Base-by-base conservation (phyloP, 2,888 invertebrate species). In the Altica lythri region DNA sequence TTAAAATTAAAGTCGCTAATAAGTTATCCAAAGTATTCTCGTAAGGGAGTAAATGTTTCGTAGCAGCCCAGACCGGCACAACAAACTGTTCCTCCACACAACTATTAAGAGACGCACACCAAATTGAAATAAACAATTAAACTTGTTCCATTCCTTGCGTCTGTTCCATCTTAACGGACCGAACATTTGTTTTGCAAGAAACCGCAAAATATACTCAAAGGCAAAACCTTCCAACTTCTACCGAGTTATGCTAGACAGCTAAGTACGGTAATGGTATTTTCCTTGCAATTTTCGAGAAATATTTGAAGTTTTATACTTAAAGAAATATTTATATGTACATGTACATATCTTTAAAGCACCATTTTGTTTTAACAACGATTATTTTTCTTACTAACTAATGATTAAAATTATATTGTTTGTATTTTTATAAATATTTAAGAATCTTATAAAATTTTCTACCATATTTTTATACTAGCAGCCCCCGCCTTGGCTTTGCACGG, bases 81-180 rank as follows among this genome's bases (percentile, higher is more conserved):
- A 67, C 68, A 68, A 67, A 63, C 64, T 64, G 62, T 64, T 65
- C 65, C 61, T 12, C 40, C 49, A 32, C 49, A 63, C 61, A 65
- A 69, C 69, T 68, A 68, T 69, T 68, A 69, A 66, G 67, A 65
- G 66, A 68, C 67, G 66, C 63, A 60, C 52, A 60, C 67, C 55
- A 68, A 68, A 68, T 69, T 69, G 69, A 67, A 68, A 68, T 68
- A 67, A 69, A 68, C 68, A 69, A 68, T 69, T 66, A 67, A 64
- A 67, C 64, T 67, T 64, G 65, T 64, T 65, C 59, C 63, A 58
- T 63, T 62, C 56, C 60, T 53, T 54, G 57, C 53, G 34, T 60
- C 45, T 42, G 57, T 58, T 59, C 53, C 47, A 45, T 57, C 57
- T 46, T 54, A 30, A 48, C 32, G 49, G 54, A 54, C 56, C 48